A percentile compares a stretch with the other conserved stretches of the same genome.
phyloP scores from a whole-genome alignment of 2,797 vertebrate genomes.

The Catharus ustulatus region DNA sequence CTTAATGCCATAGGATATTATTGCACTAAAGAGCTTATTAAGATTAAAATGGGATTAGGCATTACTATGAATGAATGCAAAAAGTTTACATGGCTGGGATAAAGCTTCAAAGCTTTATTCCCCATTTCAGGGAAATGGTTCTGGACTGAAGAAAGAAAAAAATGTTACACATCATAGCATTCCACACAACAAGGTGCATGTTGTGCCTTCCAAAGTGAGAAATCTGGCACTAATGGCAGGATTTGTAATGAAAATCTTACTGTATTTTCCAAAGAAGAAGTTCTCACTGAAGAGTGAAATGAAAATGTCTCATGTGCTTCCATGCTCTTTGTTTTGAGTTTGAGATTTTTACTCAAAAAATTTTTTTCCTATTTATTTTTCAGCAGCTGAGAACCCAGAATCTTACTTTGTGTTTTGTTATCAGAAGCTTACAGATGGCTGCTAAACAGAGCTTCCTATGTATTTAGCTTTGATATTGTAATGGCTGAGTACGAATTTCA shows the following conservation, averaged over 20 bases:
- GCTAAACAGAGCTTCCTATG: background rate
- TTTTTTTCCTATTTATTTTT: background rate
- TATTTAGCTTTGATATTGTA: background rate
- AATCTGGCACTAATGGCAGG: background rate
- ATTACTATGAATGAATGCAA: constrained; percentile 18
- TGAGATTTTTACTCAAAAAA: background rate
- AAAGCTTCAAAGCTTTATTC: constrained; percentile 27
- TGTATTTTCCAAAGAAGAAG: background rate
- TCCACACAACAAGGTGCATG: background rate
- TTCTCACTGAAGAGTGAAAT: background rate
- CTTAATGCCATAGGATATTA: constrained; percentile 21
- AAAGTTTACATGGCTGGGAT: background rate
- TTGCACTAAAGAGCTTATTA: constrained; percentile 48
- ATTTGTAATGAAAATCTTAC: background rate
- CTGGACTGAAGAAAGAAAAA: background rate
- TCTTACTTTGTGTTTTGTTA: background rate
- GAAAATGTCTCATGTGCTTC: background rate
- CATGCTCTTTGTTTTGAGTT: background rate
- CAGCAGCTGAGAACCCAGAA: background rate
- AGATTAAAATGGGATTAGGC: constrained; percentile 59
- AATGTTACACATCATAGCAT: background rate
- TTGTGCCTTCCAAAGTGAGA: background rate
- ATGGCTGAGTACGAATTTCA: background rate
- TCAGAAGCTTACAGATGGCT: background rate
- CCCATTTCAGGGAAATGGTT: background rate